Evolutionary conservation across 2,113 vertebrate species (phyloP).

Genomic region (Microcebus jonahi): DNA sequence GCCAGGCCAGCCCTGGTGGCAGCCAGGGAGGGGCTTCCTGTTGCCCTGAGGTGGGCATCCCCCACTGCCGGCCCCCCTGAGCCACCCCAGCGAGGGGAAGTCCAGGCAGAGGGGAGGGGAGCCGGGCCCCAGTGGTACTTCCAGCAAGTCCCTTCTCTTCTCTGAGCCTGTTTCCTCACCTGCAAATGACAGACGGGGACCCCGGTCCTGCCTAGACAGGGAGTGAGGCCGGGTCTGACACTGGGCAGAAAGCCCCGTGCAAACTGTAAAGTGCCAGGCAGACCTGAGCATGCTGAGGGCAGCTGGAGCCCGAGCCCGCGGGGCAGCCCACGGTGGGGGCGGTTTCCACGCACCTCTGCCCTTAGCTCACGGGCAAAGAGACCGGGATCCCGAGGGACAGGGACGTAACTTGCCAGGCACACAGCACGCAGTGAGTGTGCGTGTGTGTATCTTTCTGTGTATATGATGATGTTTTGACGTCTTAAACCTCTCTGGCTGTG

Average conservation of each 20-base stretch:
- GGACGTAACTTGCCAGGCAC: accelerated
- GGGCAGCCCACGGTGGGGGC: background rate
- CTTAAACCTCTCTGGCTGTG: background rate
- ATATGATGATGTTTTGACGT: background rate
- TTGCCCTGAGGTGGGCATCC: background rate
- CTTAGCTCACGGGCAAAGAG: accelerated
- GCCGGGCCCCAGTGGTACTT: accelerated
- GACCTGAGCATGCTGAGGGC: background rate
- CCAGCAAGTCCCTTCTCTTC: background rate
- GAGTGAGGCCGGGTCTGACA: background rate
- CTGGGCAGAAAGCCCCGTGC: background rate
- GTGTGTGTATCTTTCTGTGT: background rate
- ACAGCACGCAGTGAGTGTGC: too few species aligned
- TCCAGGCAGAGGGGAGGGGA: background rate
- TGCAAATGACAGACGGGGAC: background rate
- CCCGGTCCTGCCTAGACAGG: background rate
- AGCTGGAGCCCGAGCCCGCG: accelerated
- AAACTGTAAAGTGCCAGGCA: background rate
- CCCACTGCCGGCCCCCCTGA: background rate
- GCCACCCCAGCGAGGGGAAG: background rate
- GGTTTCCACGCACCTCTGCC: too few species aligned
- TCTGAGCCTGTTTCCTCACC: background rate
- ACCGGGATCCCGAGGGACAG: background rate
- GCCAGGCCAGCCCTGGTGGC: background rate
- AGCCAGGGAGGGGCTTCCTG: accelerated